These are phyloP conservation scores for Phalanger gymnotis DNA, from an alignment of 2,797 vertebrate species.

Conservation along the genomic window DNA sequence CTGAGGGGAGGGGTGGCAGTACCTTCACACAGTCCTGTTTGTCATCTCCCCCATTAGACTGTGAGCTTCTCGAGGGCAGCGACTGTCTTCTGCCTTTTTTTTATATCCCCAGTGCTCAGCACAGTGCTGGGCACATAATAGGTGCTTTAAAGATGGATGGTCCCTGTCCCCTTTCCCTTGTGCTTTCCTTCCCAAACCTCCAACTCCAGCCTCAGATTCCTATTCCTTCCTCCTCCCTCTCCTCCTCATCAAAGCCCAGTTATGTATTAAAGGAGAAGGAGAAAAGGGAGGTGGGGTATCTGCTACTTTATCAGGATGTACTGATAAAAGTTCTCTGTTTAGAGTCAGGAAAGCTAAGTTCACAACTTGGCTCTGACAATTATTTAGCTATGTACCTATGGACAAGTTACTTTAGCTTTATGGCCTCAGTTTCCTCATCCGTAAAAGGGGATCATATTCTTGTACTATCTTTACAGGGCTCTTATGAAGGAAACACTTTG, in stretches of 20 bases:
- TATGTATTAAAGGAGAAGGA: not conserved
- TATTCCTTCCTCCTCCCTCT: not conserved
- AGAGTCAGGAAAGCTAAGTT: not conserved
- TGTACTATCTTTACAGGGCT: not conserved
- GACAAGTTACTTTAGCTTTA: not conserved
- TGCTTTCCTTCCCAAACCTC: not conserved
- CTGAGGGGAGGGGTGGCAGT: not conserved
- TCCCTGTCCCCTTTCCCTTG: not conserved
- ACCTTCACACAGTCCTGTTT: not conserved
- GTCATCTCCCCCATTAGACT: not conserved
- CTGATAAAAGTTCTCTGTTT: not conserved
- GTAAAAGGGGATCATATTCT: not conserved
- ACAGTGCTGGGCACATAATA: not conserved
- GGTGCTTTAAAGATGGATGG: not conserved
- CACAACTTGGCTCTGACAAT: not conserved
- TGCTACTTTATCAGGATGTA: not conserved
- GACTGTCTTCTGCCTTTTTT: not conserved
- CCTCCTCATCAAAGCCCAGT: not conserved
- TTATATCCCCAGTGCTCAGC: not conserved
- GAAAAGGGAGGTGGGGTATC: not conserved
- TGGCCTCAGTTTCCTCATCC: not conserved
- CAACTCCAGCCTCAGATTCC: not conserved
- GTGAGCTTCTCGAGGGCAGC: not conserved
- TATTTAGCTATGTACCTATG: not conserved
- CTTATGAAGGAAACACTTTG: not conserved